phyloP scores from a whole-genome alignment of 2,797 vertebrate species.

The Peromyscus aztecus region DNA sequence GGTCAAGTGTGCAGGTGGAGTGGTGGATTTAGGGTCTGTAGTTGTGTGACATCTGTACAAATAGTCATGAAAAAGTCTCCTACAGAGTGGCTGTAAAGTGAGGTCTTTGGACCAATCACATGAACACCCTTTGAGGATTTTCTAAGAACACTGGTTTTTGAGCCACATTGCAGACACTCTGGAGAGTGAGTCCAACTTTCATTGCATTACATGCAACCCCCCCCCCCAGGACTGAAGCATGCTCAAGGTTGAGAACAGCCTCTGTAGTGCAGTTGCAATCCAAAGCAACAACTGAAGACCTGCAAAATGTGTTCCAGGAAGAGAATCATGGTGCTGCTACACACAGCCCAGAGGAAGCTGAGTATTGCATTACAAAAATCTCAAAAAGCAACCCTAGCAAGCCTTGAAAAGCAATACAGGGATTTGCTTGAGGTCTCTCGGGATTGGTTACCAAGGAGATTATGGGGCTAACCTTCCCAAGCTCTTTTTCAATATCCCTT shows the following conservation, averaged over 20 bases:
- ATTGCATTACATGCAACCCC: background rate
- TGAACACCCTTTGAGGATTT: background rate
- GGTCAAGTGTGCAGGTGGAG: background rate
- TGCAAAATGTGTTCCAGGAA: background rate
- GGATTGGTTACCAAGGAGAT: background rate
- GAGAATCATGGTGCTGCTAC: background rate
- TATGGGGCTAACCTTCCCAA: background rate
- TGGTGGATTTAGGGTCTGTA: background rate
- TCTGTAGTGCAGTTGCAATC: background rate
- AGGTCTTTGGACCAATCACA: background rate
- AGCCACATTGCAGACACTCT: background rate
- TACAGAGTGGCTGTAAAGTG: background rate
- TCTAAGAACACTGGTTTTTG: background rate
- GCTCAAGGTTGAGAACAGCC: background rate
- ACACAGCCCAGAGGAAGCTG: background rate
- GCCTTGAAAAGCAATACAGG: background rate
- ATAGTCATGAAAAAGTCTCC: background rate
- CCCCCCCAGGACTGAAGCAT: background rate
- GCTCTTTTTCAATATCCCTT: background rate
- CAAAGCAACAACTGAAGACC: background rate
- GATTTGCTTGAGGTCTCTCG: background rate
- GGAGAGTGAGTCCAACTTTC: background rate
- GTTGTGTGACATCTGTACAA: background rate
- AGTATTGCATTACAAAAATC: background rate
- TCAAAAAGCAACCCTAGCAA: background rate